Evolutionary conservation across 2,113 vertebrate species (phyloP).

Genomic region (Dipodomys stephensi): DNA sequence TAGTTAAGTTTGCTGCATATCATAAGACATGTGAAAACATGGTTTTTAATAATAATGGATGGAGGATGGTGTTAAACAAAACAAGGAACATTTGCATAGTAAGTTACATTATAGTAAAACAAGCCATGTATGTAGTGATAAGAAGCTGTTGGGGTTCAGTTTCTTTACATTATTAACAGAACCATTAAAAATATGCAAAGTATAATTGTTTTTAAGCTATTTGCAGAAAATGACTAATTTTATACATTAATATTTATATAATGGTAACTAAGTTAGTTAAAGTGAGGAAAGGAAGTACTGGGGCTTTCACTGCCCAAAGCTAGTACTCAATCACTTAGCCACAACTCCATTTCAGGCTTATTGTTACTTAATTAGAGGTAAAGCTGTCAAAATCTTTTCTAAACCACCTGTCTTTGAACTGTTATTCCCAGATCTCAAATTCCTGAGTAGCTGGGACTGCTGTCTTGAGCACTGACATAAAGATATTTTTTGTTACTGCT

Average conservation of each 20-base stretch:
- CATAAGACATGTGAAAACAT: too few species aligned
- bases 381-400: too few species aligned
- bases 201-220: background rate
- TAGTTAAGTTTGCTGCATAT: too few species aligned
- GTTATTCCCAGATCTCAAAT: too few species aligned
- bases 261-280: background rate
- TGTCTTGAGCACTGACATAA: too few species aligned
- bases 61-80: background rate
- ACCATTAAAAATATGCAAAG: background rate
- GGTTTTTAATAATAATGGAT: background rate
- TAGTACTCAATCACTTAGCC: too few species aligned
- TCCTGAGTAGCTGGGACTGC: too few species aligned
- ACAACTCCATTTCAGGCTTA: too few species aligned
- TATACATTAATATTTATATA: background rate
- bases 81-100: background rate
- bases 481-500: background rate
- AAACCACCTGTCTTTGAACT: too few species aligned
- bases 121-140: background rate
- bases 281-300: too few species aligned
- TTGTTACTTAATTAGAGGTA: too few species aligned
- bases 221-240: background rate
- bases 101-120: background rate
- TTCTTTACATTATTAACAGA: background rate
- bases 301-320: too few species aligned
- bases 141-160: background rate